A percentile compares a stretch with the other conserved stretches of the same genome.
phyloP scores from a whole-genome alignment of 2,797 vertebrate species.

The Simalia tracyae region DNA sequence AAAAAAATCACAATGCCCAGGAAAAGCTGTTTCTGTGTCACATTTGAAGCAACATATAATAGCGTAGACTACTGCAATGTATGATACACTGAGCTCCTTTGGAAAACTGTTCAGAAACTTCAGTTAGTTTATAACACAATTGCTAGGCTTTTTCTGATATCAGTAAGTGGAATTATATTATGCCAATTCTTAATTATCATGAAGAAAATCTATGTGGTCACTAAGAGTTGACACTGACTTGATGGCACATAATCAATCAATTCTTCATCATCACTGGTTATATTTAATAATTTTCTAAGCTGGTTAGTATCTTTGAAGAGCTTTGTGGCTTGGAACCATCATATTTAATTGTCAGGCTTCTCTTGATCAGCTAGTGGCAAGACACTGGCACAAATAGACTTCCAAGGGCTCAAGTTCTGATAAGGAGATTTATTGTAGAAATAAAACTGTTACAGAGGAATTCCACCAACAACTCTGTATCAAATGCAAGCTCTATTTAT shows the following conservation, averaged over 20 bases:
- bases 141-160: background rate
- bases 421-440: background rate
- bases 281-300: background rate
- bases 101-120: background rate
- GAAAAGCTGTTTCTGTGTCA: background rate
- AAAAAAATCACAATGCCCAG: too few relatives aligned
- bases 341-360: background rate
- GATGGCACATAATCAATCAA: background rate
- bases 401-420: background rate
- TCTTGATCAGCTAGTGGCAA: background rate
- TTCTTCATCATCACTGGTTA: background rate
- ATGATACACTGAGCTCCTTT: background rate
- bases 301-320: background rate
- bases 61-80: background rate
- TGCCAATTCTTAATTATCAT: background rate
- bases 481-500: background rate
- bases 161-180: background rate
- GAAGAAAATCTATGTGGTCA: background rate
- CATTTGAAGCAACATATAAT: background rate
- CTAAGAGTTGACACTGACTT: background rate
- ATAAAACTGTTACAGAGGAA: background rate
- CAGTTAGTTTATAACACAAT: background rate
- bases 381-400: background rate
- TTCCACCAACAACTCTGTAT: background rate
- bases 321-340: background rate